Conservation (phyloP, 2,113 vertebrate species). For the Coracopsis vasa region DNA sequence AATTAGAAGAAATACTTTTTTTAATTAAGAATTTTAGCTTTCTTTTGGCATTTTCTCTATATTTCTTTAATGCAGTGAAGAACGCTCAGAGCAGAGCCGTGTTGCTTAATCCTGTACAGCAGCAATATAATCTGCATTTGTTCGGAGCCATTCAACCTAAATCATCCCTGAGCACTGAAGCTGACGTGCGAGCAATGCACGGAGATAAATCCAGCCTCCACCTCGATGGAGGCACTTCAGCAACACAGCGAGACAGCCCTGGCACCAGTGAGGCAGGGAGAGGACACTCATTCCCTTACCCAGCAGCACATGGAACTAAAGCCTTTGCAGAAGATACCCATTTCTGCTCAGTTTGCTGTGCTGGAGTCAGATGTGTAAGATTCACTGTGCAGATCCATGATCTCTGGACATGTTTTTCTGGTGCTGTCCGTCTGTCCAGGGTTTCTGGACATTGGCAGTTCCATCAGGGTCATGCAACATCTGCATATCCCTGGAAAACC, state of each 20-base stretch:
- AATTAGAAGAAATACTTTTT: not conserved
- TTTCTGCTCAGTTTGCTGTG: not conserved
- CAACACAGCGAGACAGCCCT: fast-evolving
- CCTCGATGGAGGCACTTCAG: not conserved
- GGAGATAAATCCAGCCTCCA: not conserved
- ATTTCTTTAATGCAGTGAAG: not conserved
- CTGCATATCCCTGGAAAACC: not conserved
- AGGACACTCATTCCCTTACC: not conserved
- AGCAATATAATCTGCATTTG: constrained; percentile 10
- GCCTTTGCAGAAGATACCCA: not conserved
- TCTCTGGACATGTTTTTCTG: too few relatives aligned
- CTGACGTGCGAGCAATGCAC: not conserved
- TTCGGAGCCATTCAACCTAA: not conserved
- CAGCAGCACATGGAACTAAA: not conserved
- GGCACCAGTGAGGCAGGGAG: not conserved
- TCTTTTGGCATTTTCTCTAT: not conserved
- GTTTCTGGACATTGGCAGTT: not conserved
- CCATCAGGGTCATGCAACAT: not conserved
- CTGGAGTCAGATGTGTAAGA: not conserved
- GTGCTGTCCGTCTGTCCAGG: not conserved
- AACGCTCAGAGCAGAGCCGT: not conserved
- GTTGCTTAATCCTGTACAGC: constrained; percentile 23
- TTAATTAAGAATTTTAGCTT: not conserved
- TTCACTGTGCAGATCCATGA: fast-evolving
- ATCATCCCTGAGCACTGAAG: not conserved